phyloP scores from a whole-genome alignment of 2,113 vertebrate species.

The Alexandromys fortis region DNA sequence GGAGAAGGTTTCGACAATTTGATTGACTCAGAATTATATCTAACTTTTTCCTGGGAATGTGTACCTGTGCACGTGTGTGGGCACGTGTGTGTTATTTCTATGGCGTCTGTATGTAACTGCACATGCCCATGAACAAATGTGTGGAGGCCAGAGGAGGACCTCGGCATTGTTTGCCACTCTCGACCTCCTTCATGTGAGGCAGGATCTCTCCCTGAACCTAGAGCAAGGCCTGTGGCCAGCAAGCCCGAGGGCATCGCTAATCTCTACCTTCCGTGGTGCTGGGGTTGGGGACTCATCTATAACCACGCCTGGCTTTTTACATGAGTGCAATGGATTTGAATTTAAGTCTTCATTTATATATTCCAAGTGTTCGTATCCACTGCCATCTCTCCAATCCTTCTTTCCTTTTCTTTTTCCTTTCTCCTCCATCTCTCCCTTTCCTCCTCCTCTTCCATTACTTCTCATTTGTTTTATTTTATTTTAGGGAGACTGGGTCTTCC shows the following conservation, averaged over 20 bases:
- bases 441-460: neutral
- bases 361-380: neutral
- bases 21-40: neutral
- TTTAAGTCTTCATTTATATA: neutral
- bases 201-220: neutral
- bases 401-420: neutral
- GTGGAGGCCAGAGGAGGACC: neutral
- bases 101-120: neutral
- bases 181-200: neutral
- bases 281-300: neutral
- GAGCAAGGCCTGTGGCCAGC: too few species aligned
- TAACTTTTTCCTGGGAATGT: neutral
- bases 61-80: rapidly evolving
- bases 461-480: neutral
- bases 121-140: neutral
- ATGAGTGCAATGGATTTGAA: neutral
- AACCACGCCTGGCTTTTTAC: neutral
- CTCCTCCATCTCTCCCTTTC: too few species aligned
- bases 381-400: neutral
- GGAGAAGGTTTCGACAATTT: neutral
- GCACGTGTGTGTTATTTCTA: neutral
- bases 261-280: neutral
- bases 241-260: neutral
- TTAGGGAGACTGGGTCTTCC: neutral
- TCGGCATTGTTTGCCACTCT: neutral